Evolutionary conservation across 2,797 vertebrate genomes (phyloP).

Genomic region (Thamnophis elegans): DNA sequence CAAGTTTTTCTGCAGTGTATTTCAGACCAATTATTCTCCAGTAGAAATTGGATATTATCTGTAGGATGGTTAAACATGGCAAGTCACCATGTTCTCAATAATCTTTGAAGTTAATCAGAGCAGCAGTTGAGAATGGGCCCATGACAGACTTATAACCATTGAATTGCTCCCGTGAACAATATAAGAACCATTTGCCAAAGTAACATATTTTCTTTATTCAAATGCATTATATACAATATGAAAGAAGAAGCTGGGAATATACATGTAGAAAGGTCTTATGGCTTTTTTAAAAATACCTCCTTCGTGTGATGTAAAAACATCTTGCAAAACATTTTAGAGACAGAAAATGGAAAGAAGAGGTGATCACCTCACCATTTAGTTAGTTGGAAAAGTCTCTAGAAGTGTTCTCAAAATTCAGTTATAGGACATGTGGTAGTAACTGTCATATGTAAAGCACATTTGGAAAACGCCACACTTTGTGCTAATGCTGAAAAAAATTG

Average conservation of each 20-base stretch:
- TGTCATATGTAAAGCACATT: not conserved
- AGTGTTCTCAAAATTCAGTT: not conserved
- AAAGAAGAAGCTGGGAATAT: not conserved
- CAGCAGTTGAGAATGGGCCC: not conserved
- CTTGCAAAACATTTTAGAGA: not conserved
- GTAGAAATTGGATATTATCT: constrained; percentile 42
- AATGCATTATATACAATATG: not conserved
- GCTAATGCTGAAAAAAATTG: not conserved
- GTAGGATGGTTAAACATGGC: constrained; percentile 13
- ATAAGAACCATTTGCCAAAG: fast-evolving
- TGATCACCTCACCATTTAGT: not conserved
- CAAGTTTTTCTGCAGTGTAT: constrained; percentile 40
- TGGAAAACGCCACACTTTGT: not conserved
- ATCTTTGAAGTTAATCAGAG: not conserved
- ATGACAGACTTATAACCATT: not conserved
- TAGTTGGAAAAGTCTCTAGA: not conserved
- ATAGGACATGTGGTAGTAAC: not conserved
- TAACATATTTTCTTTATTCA: not conserved
- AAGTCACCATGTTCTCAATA: constrained; percentile 4
- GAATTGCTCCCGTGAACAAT: not conserved
- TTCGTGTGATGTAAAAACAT: not conserved
- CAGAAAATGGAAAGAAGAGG: not conserved
- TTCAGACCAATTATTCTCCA: constrained; percentile 38
- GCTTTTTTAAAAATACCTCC: not conserved
- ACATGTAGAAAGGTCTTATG: not conserved